Evolutionary conservation across 1,140 invertebrate genomes (phyloP).

Genomic region (Drosophila gunungcola): DNA sequence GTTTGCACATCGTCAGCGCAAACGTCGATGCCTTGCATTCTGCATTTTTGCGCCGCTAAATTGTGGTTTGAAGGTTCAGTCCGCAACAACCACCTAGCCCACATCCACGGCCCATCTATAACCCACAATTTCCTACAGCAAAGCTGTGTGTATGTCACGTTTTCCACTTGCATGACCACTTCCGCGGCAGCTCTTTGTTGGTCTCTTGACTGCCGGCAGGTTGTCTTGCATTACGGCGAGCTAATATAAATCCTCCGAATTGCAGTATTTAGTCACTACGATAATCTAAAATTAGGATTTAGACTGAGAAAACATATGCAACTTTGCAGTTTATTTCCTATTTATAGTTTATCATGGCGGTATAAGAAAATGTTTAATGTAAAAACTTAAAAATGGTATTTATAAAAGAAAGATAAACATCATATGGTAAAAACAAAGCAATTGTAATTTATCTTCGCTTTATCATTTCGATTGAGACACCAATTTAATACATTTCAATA

Average conservation of each 20-base stretch:
- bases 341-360: no score
- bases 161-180: slow-evolving; percentile 55
- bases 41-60: slow-evolving; percentile 55
- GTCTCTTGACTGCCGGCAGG: slow-evolving; percentile 34
- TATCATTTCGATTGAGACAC: no score
- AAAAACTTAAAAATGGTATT: no score
- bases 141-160: slow-evolving; percentile 33
- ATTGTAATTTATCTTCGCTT: no score
- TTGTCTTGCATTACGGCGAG: slow-evolving; percentile 31
- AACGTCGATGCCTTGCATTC: slow-evolving; percentile 41
- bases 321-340: no score
- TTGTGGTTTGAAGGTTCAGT: slow-evolving; percentile 52
- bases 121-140: slow-evolving; percentile 9
- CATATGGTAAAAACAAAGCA: no score
- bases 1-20: slow-evolving; percentile 62
- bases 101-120: not conserved
- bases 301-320: no score
- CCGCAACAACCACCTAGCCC: not conserved
- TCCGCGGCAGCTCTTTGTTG: slow-evolving; percentile 50
- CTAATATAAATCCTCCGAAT: slow-evolving; percentile 1
- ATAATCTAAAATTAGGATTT: slow-evolving; percentile 1
- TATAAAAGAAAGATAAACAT: no score
- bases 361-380: no score
- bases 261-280: no score
- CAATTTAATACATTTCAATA: no score